Evolutionary conservation across 1,140 invertebrate species (phyloP).

Genomic region (Luehdorfia chinensis): DNA sequence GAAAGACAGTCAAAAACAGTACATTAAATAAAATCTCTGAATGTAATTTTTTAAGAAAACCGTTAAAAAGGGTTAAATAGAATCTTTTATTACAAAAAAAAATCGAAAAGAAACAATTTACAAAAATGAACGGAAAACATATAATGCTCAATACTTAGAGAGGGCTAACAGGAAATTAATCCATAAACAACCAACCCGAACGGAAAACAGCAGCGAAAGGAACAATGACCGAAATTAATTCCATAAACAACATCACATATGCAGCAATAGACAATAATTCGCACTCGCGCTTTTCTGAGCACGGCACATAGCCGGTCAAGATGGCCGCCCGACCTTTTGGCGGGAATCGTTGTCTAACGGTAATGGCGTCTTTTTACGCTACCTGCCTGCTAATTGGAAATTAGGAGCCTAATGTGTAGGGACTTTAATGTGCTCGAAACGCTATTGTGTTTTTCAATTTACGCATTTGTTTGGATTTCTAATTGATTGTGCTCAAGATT

Average conservation of each 20-base stretch:
- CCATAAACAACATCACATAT: conserved; percentile 74
- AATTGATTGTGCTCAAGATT: conserved; percentile 31
- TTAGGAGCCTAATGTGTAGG: conserved; percentile 67
- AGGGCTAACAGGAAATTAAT: conserved; percentile 39
- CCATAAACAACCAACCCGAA: conserved; percentile 45
- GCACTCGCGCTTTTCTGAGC: conserved; percentile 64
- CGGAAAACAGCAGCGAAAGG: conserved; percentile 50
- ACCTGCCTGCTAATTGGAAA: conserved; percentile 74
- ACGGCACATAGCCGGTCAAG: conserved; percentile 53
- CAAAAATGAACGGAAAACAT: too few relatives aligned
- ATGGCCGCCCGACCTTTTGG: conserved; percentile 64
- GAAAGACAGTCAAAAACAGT: too few relatives aligned
- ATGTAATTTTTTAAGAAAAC: too few relatives aligned
- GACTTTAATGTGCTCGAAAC: conserved; percentile 55
- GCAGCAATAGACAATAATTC: conserved; percentile 70
- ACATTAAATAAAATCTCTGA: too few relatives aligned
- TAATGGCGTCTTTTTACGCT: conserved; percentile 74
- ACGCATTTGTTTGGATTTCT: conserved; percentile 52
- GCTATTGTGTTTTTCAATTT: conserved; percentile 62
- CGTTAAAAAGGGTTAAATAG: too few relatives aligned
- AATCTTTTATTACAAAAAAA: too few relatives aligned
- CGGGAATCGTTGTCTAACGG: conserved; percentile 54
- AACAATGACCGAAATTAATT: conserved; percentile 70
- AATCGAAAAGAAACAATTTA: too few relatives aligned
- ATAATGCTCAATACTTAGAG: conserved; percentile 9